Evolutionary conservation across 2,888 invertebrate species (phyloP), one percentile per base, ranked within the genome.

Genomic region (Cephus pulcher): DNA sequence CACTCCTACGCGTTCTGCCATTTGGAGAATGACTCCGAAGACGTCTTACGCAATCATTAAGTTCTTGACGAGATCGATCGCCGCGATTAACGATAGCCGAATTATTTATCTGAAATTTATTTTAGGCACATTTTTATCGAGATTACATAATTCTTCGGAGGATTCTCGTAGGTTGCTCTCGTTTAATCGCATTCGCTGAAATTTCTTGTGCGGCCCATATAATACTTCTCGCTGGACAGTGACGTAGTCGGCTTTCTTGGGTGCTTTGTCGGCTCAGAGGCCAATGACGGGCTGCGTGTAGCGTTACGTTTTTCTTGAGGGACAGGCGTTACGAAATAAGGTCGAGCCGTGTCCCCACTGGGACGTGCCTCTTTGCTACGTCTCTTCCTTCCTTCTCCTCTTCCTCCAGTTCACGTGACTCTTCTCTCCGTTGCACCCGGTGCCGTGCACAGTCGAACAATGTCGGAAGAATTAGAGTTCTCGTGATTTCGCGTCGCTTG

Each of bases 311-410:
- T 56, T 56, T 56, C 56, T 56, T 56, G 23, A 56, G 56, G 56
- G 56, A 56, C 56, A 56, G 56, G 56, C 56, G 56, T 56, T 56
- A 56, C 56, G 56, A 56, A 56, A 56, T 56, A 56, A 56, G 56
- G 56, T 56, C 56, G 56, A 56, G 23, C 9, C 56, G 56, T 56
- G 56, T 56, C 56, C 56, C 56, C 23, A 23, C 23, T 23, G 76
- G 78, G 76, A 78, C 76, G 75, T 76, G 12, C 35, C 30, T 68
- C 69, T 56, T 34, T 69, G 78, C 76, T 74, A 37, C 73, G 75
- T 74, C 56, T 79, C 56, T 75, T 79, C 69, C 73, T 78, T 73
- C 77, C 40, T 75, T 75, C 68, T 78, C 71, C 77, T 76, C 37
- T 69, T 75, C 74, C 40, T 35, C 40, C 12, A 32, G 34, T 35